Percentiles rank a stretch among this genome's conserved stretches.
phyloP scores from a whole-genome alignment of 2,113 vertebrate species.

The Papio anubis region DNA sequence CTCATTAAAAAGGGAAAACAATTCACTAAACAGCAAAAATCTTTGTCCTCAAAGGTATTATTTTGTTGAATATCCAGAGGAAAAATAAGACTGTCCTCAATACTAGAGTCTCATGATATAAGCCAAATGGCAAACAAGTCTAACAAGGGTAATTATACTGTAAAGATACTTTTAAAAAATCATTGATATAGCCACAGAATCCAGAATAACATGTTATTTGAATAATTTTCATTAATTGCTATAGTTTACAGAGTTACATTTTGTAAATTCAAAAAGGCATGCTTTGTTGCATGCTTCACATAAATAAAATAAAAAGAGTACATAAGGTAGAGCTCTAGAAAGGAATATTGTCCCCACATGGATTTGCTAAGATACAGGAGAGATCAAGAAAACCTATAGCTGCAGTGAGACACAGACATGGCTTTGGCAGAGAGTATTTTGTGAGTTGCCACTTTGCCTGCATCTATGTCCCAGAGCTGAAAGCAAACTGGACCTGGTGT shows the following conservation, averaged over 20 bases:
- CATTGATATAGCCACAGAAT: background rate
- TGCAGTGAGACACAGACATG: background rate
- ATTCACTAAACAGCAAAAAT: background rate
- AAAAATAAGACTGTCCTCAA: background rate
- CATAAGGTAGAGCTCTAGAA: background rate
- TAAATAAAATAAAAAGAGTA: background rate
- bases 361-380: background rate
- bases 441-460: background rate
- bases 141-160: background rate
- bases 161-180: background rate
- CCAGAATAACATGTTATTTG: background rate
- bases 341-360: background rate
- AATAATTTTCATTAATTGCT: background rate
- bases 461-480: background rate
- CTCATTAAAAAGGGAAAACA: background rate
- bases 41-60: background rate
- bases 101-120: background rate
- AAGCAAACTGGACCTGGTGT: background rate
- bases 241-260: background rate
- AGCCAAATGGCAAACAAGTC: background rate
- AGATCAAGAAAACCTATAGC: background rate
- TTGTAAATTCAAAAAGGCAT: background rate
- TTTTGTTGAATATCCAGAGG: background rate
- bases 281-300: background rate
- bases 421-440: background rate